Evolutionary conservation across 2,797 vertebrate genomes (phyloP).

Genomic region (Oreochromis grahami): DNA sequence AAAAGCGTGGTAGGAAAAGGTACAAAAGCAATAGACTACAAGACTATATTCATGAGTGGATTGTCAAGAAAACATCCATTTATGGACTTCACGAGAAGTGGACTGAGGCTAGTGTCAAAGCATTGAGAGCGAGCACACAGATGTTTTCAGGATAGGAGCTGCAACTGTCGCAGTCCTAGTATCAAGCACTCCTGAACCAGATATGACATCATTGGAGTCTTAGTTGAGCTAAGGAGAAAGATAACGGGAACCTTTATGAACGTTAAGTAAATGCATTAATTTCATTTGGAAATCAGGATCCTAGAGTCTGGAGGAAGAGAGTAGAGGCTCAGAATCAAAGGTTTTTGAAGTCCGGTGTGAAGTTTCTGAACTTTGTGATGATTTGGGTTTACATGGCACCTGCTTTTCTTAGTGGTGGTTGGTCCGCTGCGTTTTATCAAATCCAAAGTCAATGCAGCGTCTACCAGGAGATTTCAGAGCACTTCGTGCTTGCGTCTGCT

Average conservation of each 20-base stretch:
- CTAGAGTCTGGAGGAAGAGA: not conserved
- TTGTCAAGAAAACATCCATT: not conserved
- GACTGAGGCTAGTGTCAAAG: not conserved
- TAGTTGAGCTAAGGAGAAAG: not conserved
- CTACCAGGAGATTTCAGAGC: not conserved
- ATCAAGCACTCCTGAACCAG: not conserved
- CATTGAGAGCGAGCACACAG: not conserved
- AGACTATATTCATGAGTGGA: not conserved
- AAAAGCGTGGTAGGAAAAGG: not conserved
- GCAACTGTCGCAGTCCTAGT: not conserved
- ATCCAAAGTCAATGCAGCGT: not conserved
- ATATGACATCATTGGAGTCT: not conserved
- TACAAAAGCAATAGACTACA: not conserved
- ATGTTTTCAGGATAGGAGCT: not conserved
- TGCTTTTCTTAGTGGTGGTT: not conserved
- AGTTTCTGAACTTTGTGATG: not conserved
- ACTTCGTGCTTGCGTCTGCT: fast-evolving
- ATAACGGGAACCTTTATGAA: not conserved
- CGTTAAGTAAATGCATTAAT: not conserved
- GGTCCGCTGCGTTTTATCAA: not conserved
- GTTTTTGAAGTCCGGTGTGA: not conserved
- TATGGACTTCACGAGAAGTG: not conserved
- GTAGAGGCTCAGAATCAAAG: not conserved
- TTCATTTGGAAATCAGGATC: not conserved
- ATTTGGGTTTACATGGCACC: not conserved